Percentiles rank a stretch among this genome's conserved stretches.
Evolutionary conservation across 1,140 invertebrate genomes (phyloP).

Genomic region (Chironomus tepperi): DNA sequence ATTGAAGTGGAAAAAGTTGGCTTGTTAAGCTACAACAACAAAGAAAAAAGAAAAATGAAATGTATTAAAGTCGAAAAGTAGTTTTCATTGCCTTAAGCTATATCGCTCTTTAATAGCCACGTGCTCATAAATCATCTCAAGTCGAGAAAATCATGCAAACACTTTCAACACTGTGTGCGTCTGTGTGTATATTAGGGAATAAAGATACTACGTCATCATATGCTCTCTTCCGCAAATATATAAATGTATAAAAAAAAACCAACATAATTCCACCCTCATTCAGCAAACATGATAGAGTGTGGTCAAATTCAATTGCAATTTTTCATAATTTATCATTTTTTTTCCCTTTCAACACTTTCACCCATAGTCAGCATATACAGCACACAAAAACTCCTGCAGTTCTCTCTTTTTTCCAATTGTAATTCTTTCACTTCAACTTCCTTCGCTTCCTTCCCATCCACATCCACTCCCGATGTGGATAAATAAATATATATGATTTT

Average conservation of each 20-base stretch:
- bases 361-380: too few relatives aligned
- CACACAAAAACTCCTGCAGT: not conserved
- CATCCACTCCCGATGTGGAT: too few relatives aligned
- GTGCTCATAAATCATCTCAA: conserved; percentile 23
- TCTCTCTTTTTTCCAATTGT: not conserved
- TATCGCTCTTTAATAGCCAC: conserved; percentile 21
- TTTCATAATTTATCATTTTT: conserved; percentile 23
- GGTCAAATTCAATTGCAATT: conserved; percentile 23
- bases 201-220: conserved; percentile 15
- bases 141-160: not conserved
- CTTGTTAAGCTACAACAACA: not conserved
- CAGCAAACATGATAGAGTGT: conserved; percentile 15
- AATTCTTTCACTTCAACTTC: conserved; percentile 7
- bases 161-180: not conserved
- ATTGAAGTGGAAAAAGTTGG: too few relatives aligned
- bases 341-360: not conserved
- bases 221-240: not conserved
- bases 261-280: not conserved
- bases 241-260: not conserved
- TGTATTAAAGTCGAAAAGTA: conserved; percentile 6
- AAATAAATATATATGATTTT: not conserved
- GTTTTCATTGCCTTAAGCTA: not conserved
- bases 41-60: not conserved
- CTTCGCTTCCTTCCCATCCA: not conserved
- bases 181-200: not conserved